Evolutionary conservation across 2,113 vertebrate species (phyloP).

Genomic region (Pelecanus crispus): DNA sequence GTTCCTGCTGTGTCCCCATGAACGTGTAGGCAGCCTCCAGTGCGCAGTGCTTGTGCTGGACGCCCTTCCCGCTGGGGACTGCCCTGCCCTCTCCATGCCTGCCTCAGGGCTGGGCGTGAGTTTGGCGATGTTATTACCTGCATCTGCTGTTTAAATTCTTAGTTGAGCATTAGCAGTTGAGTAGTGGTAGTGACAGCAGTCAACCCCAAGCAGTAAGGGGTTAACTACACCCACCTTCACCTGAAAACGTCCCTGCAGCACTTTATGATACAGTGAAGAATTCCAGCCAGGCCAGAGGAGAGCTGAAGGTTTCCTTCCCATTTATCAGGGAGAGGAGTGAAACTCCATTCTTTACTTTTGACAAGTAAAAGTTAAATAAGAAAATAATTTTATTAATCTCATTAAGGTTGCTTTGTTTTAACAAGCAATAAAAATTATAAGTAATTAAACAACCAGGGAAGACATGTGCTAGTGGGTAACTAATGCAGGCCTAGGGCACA

Average conservation of each 20-base stretch:
- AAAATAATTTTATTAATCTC: slow-evolving; percentile 49
- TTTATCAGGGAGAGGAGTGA: not conserved
- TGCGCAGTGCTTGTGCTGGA: not conserved
- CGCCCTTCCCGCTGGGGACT: fast-evolving
- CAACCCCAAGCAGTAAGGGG: not conserved
- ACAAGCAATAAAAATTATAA: slow-evolving; percentile 54
- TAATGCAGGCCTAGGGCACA: slow-evolving; percentile 46
- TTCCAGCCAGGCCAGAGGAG: not conserved
- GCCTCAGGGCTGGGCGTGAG: not conserved
- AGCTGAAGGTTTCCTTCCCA: not conserved
- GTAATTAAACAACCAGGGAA: slow-evolving; percentile 60
- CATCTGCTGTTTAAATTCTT: not conserved
- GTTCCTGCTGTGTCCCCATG: not conserved
- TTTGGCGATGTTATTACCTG: not conserved
- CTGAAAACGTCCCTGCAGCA: not conserved
- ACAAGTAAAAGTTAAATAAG: slow-evolving; percentile 14
- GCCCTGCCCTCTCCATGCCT: not conserved
- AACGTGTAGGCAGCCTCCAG: not conserved
- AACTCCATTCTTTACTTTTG: not conserved
- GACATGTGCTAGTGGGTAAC: slow-evolving; percentile 40
- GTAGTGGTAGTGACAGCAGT: not conserved
- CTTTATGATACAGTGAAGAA: not conserved
- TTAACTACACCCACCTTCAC: too few relatives aligned
- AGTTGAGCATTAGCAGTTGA: not conserved
- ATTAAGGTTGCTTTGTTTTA: slow-evolving; percentile 49